Percentiles rank a stretch among this genome's conserved stretches.
phyloP scores from a whole-genome alignment of 2,797 vertebrate genomes.

The Macropus fuliginosus region DNA sequence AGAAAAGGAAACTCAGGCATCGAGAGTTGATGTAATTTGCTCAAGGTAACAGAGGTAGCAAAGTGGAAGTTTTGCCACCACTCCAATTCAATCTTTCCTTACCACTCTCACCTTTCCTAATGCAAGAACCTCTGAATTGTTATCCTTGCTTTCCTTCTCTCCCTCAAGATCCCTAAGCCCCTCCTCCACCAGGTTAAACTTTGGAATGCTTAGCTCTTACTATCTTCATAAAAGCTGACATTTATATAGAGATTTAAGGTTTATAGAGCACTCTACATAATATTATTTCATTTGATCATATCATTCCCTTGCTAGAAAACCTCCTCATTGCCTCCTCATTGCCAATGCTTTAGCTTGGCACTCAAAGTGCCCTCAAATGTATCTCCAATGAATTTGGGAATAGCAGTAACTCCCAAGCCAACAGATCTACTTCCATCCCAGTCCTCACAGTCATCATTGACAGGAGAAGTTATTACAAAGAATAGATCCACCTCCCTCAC shows the following conservation, averaged over 20 bases:
- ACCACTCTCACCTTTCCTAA: background rate
- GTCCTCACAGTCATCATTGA: background rate
- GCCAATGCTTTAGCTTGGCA: background rate
- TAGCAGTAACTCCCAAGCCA: background rate
- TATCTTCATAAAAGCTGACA: background rate
- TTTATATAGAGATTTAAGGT: background rate
- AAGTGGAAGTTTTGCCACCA: background rate
- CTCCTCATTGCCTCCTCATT: background rate
- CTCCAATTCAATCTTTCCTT: background rate
- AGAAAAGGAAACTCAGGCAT: background rate
- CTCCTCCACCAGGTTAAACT: background rate
- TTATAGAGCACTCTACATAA: background rate
- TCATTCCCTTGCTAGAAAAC: background rate
- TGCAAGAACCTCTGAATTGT: background rate
- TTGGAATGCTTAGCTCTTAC: background rate
- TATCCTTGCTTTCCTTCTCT: constrained; percentile 14
- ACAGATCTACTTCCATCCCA: background rate
- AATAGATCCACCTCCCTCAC: background rate
- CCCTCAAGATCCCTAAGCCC: background rate
- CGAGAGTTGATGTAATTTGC: background rate
- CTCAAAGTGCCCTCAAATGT: too few relatives aligned
- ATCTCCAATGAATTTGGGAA: background rate
- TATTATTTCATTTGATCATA: background rate
- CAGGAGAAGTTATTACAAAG: background rate
- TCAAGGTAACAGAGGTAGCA: background rate